Evolutionary conservation across 2,888 invertebrate species (phyloP), one percentile per base, ranked within the genome.

Genomic region (Phortica magna): DNA sequence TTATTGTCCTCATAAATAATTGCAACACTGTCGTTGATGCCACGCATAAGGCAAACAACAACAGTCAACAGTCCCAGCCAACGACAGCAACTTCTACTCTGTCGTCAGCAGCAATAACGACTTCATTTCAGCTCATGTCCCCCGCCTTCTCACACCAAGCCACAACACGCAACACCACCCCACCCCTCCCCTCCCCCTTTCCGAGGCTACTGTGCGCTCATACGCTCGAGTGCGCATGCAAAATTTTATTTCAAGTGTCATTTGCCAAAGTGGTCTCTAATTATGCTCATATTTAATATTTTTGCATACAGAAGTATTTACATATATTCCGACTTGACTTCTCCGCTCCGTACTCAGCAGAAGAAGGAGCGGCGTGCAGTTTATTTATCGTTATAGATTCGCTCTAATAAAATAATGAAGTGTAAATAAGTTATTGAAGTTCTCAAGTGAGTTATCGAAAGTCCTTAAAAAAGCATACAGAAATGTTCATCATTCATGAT

Each of bases 1-100:
- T 88, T 89, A 88, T 88, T 85, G 82, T 82, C 82, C 82, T 83
- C 88, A 89, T 89, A 89, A 89, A 89, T 89, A 88, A 87, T 82
- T 85, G 85, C 85, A 84, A 83, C 83, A 84, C 83, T 83, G 84
- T 83, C 81, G 87, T 81, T 88, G 88, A 85, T 88, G 84, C 84
- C 87, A 83, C 83, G 76, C 79, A 80, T 80, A 79, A 81, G 70
- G 43, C 70, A 70, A 48, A 70, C 7, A 70, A 71, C 53, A 65
- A 65, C 41, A 65, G 19, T 14, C 31, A 59, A 17, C n/a, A 59
- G n/a, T 31, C 59, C 2, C n/a, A 59, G n/a, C 5, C 59, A 59
- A 59, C 59, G n/a, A 59, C n/a, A 19, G 59, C 59, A 59, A 59
- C 59, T 7, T 7, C n/a, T 17, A 14, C 59, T 7, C 3, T 41